phyloP scores from a whole-genome alignment of 2,113 vertebrate species.

The Montifringilla adamsi region DNA sequence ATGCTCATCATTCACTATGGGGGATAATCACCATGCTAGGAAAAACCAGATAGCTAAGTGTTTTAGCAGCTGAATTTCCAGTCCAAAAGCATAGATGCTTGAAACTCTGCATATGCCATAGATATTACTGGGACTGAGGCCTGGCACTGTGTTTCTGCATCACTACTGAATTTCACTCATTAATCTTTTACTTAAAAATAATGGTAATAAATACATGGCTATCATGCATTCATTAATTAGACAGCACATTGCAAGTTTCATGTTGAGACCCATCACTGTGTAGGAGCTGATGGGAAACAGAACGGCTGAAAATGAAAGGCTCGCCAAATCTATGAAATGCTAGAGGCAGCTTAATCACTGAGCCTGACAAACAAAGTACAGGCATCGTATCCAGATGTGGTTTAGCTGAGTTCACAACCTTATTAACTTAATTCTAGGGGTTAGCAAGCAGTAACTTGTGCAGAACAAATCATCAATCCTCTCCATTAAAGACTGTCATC shows the following conservation, averaged over 20 bases:
- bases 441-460: conserved; percentile 17
- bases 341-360: conserved; percentile 14
- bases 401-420: conserved; percentile 28
- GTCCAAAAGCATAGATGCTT: background rate
- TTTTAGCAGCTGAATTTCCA: background rate
- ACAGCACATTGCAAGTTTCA: background rate
- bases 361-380: conserved; percentile 3
- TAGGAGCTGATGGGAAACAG: conserved; percentile 39
- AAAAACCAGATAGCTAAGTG: background rate
- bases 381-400: background rate
- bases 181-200: conserved; percentile 21
- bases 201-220: conserved; percentile 4
- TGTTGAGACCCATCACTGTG: background rate
- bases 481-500: background rate
- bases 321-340: conserved; percentile 25
- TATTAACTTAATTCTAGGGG: conserved; percentile 30
- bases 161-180: background rate
- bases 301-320: conserved; percentile 35
- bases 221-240: background rate
- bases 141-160: background rate
- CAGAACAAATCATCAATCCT: background rate
- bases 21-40: background rate
- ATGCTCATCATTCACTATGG: background rate
- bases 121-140: background rate
- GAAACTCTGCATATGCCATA: background rate